phyloP scores from a whole-genome alignment of 2,888 invertebrate genomes.

The Lissonota sp. region DNA sequence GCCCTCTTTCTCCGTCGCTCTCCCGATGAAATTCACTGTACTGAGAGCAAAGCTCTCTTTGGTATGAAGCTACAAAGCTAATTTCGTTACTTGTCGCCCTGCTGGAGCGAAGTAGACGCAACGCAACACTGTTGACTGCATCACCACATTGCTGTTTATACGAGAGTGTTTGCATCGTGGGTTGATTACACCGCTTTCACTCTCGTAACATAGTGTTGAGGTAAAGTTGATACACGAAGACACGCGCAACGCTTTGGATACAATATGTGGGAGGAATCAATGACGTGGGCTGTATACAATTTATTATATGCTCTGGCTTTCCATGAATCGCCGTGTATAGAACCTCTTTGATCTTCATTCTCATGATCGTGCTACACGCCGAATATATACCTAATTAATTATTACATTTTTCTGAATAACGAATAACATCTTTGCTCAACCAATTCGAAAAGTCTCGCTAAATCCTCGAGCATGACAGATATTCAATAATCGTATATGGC shows the following conservation, averaged over 20 bases:
- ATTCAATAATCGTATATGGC: too few relatives aligned
- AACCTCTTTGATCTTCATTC: slow-evolving; percentile 22
- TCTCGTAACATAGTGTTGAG: slow-evolving; percentile 34
- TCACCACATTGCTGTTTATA: slow-evolving; percentile 26
- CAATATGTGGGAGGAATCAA: slow-evolving; percentile 46
- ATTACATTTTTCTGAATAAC: not conserved
- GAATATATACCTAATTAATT: slow-evolving; percentile 41
- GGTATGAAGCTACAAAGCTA: slow-evolving; percentile 57
- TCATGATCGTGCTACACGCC: slow-evolving; percentile 26
- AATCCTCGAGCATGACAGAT: too few relatives aligned
- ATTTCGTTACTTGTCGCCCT: slow-evolving; percentile 56
- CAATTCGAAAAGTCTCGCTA: too few relatives aligned
- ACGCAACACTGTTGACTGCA: slow-evolving; percentile 27
- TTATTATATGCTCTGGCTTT: not conserved
- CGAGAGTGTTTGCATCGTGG: slow-evolving; percentile 13
- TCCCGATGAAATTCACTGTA: slow-evolving; percentile 35
- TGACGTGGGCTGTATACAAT: slow-evolving; percentile 5
- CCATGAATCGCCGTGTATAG: not conserved
- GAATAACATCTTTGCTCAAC: too few relatives aligned
- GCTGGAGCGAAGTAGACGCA: slow-evolving; percentile 40
- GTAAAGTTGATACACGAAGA: slow-evolving; percentile 24
- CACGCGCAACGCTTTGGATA: slow-evolving; percentile 35
- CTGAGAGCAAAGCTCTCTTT: slow-evolving; percentile 32
- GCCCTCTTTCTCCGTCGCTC: not conserved
- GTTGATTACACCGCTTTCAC: slow-evolving; percentile 28